Base-by-base conservation (phyloP, 2,888 invertebrate genomes). In the Drosophila neotestacea region DNA sequence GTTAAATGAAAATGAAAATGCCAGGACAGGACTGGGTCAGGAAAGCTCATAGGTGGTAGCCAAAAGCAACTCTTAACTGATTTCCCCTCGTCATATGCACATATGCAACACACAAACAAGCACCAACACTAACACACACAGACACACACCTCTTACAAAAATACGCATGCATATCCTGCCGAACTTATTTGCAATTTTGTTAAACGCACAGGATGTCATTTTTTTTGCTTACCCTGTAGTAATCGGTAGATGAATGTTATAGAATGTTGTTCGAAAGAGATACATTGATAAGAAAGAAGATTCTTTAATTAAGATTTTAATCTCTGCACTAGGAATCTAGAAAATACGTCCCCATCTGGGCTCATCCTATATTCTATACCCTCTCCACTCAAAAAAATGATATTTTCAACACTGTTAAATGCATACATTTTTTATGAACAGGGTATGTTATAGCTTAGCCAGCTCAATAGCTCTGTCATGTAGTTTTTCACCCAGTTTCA, bases 1-100 rank as follows among this genome's bases (percentile, higher is more conserved):
- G 68, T 34, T 64, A 55, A 74, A 73, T 74, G 70, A 68, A 82
- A 74, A 67, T 50, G 66, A 68, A 82, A 74, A 67, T 50, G 66
- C 28, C 64, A 22, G 22, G 22, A 27, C 64, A 22, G 27, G 47
- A 32, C 51, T 34, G 30, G 47, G 54, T 34, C 42, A 51, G 34
- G 22, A 30, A 9, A 55, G 39, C 10, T 32, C 38, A 10, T 13
- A 32, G 36, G 36, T 38, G 36, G 32, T 41, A 38, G 63, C 54
- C 54, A 61, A 51, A 11, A 32, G 65, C 32, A 55, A 32, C 42
- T 50, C 58, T 52, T 70, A 52, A 73, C 74, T 73, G 78, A 73
- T 77, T 77, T 77, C 44, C 55, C 47, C 51, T 67, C 50, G 50
- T 61, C 78, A 63, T 59, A 51, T 61, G 58, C 78, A 65, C 27